Evolutionary conservation across 2,888 invertebrate species (phyloP).

Genomic region (Caenorhabditis sp.): DNA sequence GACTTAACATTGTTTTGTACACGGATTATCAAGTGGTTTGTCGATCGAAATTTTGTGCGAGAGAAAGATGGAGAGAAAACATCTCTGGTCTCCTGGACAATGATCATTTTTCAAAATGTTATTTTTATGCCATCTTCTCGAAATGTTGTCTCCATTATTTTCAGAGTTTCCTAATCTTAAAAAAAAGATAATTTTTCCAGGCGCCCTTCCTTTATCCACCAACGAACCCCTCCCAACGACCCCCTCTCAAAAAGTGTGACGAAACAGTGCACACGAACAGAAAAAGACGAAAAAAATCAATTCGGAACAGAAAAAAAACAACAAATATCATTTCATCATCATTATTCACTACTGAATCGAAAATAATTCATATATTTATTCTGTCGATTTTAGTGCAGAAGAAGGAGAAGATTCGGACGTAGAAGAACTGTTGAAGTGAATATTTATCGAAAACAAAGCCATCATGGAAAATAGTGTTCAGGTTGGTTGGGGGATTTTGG

Average conservation of each 20-base stretch:
- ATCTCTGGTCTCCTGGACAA: not conserved
- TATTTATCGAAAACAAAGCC: not conserved
- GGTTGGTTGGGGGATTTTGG: too few relatives aligned
- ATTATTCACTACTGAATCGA: not conserved
- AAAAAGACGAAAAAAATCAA: constrained; percentile 18
- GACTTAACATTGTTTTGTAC: constrained; percentile 51
- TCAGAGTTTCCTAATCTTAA: not conserved
- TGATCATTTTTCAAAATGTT: not conserved
- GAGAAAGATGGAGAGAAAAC: constrained; percentile 5
- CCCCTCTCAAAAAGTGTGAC: constrained; percentile 39
- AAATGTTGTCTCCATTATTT: not conserved
- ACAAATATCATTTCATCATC: not conserved
- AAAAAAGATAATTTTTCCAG: constrained; percentile 18
- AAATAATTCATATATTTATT: constrained; percentile 7
- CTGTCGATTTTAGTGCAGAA: constrained; percentile 47
- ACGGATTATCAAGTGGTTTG: constrained; percentile 50
- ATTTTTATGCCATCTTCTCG: not conserved
- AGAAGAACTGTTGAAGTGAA: not conserved
- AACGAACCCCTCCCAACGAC: not conserved
- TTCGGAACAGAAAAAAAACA: not conserved
- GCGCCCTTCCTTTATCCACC: constrained; percentile 23
- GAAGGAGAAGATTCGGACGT: constrained; percentile 1
- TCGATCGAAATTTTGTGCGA: not conserved
- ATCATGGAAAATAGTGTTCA: constrained; percentile 5
- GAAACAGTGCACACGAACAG: constrained; percentile 42